Base-by-base conservation (phyloP, 2,888 invertebrate genomes). In the Euclidia mi region DNA sequence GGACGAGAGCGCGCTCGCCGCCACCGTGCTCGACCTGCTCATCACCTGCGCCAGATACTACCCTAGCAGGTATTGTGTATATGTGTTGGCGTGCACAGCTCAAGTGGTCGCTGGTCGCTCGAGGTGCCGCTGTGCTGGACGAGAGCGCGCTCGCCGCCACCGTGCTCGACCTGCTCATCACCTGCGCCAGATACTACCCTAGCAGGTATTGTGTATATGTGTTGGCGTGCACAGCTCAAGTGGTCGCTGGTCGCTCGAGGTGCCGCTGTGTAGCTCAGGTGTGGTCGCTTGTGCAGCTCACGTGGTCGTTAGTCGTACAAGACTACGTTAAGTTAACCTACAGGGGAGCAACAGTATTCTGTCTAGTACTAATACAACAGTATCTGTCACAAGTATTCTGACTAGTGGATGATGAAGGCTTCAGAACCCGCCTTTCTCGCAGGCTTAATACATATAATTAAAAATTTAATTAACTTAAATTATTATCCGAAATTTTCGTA, bases 51-150 rank as follows among this genome's bases (percentile, higher is more conserved):
- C 98, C 61, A 96, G 98, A 85, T 99, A 98, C 91, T 99, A 97
- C 89, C 99, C 99, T 0, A 99, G 99, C 91, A 96, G 98, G 96
- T 97, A 45, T 9, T 12, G 2, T 35, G 9, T n/a, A n/a, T n/a
- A n/a, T n/a, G n/a, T n/a, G n/a, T n/a, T n/a, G 96, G 97, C 76
- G 97, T 99, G 55, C 99, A 0, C 99, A 99, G 91, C 95, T 99
- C 11, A 98, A 99, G 92, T 99, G 99, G 99, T 95, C 95, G 51
- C 93, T 99, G 44, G 96, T 97, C 57, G 98, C 98, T n/a, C 96
- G 96, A 65, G 98, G 98, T 29, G 94, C 95, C 20, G 95, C 98
- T 2, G 97, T 98, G 18, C 95, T 98, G 85, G 99, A 99, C 88
- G 99, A 99, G 93, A 98, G 98, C 65, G 98, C 99, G 81, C 92